Base-by-base conservation (phyloP, 2,113 vertebrate species). In the Lontra canadensis region DNA sequence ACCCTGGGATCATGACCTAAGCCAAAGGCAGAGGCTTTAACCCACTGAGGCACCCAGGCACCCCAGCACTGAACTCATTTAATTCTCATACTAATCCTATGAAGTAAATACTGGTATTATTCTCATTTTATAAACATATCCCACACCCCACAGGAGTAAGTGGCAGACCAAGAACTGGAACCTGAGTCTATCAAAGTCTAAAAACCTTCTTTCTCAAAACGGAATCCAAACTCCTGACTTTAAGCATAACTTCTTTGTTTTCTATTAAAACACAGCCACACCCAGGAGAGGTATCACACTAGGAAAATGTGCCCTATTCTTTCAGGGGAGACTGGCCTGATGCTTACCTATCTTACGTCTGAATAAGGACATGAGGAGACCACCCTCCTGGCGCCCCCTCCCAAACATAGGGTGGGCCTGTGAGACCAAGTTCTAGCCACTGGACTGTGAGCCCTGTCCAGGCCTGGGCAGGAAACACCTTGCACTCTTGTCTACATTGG, bases 381-480 rank as follows among this genome's bases (percentile, higher is more conserved):
- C 8, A 5, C 4, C 2, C 3, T 8, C 42, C 52, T 0, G 1
- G 26, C 0, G 49, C 15, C 34, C 65, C 65, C 0, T 29, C 71
- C 8, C 29, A 34, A 67, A 59, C 17, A 23, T 1, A 80, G n/a
- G 2, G 6, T 25, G 12, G 18, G n/a, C 31, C 59, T 13, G 3
- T 0, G 6, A 7, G 69, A 23, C 21, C 8, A 10, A 21, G 29
- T 21, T 83, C 44, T 31, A 23, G 71, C 21, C 1, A 31, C 34
- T 36, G 29, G 31, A 88, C 49, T 11, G 0, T 15, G 65, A 36
- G 34, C 21, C 5, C 26, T 34, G 88, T 31, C 36, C n/a, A 79
- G 65, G 6, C 18, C 57, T 49, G 21, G 17, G 52, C 26, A 67
- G 57, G 55, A 83, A 76, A 23, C 31, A 42, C 10, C 25, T 25